Evolutionary conservation across 2,113 vertebrate genomes (phyloP), one percentile per base, ranked within the genome.

Genomic region (Sander lucioperca): DNA sequence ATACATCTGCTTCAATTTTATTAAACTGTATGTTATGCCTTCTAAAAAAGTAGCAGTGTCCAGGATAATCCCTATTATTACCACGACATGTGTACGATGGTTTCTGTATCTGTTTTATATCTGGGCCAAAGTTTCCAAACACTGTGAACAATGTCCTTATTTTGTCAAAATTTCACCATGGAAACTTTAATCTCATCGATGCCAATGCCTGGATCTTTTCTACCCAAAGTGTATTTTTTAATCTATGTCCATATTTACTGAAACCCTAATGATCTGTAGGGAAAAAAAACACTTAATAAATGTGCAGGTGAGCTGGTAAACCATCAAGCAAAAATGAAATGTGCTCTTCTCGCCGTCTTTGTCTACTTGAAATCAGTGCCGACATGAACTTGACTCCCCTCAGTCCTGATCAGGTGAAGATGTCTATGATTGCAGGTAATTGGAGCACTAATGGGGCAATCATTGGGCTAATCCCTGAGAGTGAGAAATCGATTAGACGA

Each of bases 341-440:
- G 0, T 3, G 0, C 23, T 66, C 56, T 39, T 27, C 30, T 61
- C 0, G 16, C 18, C 3, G 12, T 54, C 76, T 2, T 43, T 3
- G 19, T 14, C 57, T 76, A 39, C 18, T 36, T 71, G 7, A 73
- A 74, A 58, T 75, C 61, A 76, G 77, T 15, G 9, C 27, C 54
- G 47, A 2, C n/a, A 15, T 0, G 53, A 43, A 56, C 69, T 72
- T 64, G 36, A 82, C 51, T 69, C 59, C 23, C 36, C n/a, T 72
- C 53, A 36, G 25, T 23, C 43, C 16, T 63, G 11, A 80, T 85
- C 27, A 61, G 4, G 48, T 56, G 51, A 65, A 75, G 54, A 62
- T 68, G 19, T 11, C 51, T 47, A 10, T 56, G 0, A 85, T 33
- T 82, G 70, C 18, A 47, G 54, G 21, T 76, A 33, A 65, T 12